Evolutionary conservation across 2,113 vertebrate genomes (phyloP).

Genomic region (Trematocara zebra): DNA sequence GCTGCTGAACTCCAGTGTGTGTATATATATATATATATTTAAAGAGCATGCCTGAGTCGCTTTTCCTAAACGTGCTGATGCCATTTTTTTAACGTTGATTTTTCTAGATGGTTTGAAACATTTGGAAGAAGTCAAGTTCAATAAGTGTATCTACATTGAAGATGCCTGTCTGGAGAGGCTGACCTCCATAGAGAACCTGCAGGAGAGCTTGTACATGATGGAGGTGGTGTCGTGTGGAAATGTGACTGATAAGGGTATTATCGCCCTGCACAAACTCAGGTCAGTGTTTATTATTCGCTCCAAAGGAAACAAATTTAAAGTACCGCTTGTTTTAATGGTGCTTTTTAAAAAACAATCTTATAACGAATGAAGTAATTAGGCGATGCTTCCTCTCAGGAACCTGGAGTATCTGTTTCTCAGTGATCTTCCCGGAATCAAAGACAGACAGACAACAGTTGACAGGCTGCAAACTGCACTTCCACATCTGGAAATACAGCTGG

Average conservation of each 20-base stretch:
- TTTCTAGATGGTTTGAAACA: slow-evolving; percentile 84
- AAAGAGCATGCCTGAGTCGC: not conserved
- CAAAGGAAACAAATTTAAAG: not conserved
- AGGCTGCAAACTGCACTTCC: slow-evolving; percentile 82
- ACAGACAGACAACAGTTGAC: slow-evolving; percentile 73
- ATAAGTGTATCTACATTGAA: slow-evolving; percentile 88
- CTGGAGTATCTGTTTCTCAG: slow-evolving; percentile 86
- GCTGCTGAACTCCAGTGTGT: not conserved
- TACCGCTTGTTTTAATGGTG: not conserved
- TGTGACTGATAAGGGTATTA: slow-evolving; percentile 84
- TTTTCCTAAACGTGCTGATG: not conserved
- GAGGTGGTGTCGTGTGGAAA: slow-evolving; percentile 91
- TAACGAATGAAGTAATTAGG: not conserved
- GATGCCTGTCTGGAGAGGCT: slow-evolving; percentile 85
- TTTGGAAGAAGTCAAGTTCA: slow-evolving; percentile 83
- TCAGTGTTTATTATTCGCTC: slow-evolving; percentile 18
- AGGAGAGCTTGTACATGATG: slow-evolving; percentile 77
- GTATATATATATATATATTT: not conserved
- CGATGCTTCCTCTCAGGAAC: slow-evolving; percentile 71
- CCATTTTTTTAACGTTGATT: not conserved
- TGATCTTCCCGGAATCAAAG: slow-evolving; percentile 85
- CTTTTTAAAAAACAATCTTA: not conserved
- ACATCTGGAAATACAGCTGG: slow-evolving; percentile 76
- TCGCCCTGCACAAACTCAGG: slow-evolving; percentile 82
- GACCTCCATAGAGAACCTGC: slow-evolving; percentile 78